Base-by-base conservation (phyloP, 2,797 vertebrate species). In the Scolopax rusticola region DNA sequence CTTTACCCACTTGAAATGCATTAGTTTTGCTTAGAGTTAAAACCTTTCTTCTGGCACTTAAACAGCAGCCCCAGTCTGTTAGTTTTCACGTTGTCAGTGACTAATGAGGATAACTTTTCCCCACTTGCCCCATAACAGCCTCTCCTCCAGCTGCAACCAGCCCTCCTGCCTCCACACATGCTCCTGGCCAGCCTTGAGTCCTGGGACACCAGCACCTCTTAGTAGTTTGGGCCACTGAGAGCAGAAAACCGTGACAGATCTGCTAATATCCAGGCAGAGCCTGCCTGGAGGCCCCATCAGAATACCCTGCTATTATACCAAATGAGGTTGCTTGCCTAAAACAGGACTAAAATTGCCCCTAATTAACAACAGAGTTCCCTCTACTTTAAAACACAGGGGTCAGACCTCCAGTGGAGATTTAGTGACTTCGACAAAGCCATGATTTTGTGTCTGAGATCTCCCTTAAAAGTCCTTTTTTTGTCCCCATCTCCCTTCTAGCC, bases 21-120 rank as follows among this genome's bases (percentile, higher is more conserved):
- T 76, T 30, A 0, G 23, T 71, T 86, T 51, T 40, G 6, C 80
- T 76, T 23, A 12, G 40, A 40, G 32, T 45, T 43, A 23, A 23
- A 53, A 84, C 8, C 16, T 83, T 89, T 45, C 48, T 50, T 30
- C 76, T 4, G 36, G 69, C 48, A 15, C 28, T 41, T 56, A 8
- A 88, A 17, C 1, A 3, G 67, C 64, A 10, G 56, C 68, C 82
- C 47, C 85, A 86, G 79, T 54, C 54, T 2, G 1, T 28, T 32
- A 38, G 28, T 61, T 61, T 76, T 89, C 48, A 3, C 0, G 0
- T 27, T 80, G 91, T 50, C 63, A 63, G 41, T 57, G 80, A 88
- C 77, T 92, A 81, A 80, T 38, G 83, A 63, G 53, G 60, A 74
- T 48, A 75, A 89, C 94, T 89, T 74, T 69, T 76, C 70, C 84